phyloP scores from a whole-genome alignment of 2,888 invertebrate genomes.

The Platycheirus albimanus region DNA sequence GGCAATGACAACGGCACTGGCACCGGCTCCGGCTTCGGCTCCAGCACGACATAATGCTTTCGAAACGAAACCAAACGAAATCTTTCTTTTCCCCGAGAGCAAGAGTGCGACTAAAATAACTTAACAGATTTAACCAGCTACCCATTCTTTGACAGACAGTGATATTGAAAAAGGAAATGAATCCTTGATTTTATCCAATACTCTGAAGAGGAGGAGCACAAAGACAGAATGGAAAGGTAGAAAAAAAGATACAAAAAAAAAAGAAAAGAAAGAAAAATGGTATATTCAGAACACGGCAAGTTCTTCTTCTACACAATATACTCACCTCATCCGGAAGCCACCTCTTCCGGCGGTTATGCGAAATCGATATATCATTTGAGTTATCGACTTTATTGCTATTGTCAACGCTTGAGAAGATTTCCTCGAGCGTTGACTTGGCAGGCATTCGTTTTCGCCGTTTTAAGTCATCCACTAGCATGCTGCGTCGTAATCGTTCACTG shows the following conservation, averaged over 20 bases:
- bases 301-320: slow-evolving; percentile 30
- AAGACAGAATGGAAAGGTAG: slow-evolving; percentile 5
- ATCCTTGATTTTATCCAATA: slow-evolving; percentile 60
- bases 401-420: slow-evolving; percentile 49
- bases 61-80: background rate
- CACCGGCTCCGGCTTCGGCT: no score
- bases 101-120: slow-evolving; percentile 47
- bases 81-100: background rate
- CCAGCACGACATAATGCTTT: no score
- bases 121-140: slow-evolving; percentile 33
- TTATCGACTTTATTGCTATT: slow-evolving; percentile 78
- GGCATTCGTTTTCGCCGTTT: slow-evolving; percentile 76
- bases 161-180: slow-evolving; percentile 55
- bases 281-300: slow-evolving; percentile 1
- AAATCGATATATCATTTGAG: slow-evolving; percentile 77
- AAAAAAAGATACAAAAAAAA: background rate
- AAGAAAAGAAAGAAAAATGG: background rate
- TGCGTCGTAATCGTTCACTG: slow-evolving; percentile 80
- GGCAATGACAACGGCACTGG: no score
- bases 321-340: slow-evolving; percentile 88
- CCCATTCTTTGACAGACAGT: slow-evolving; percentile 30
- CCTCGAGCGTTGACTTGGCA: slow-evolving; percentile 33
- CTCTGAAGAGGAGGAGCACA: background rate
- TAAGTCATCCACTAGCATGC: slow-evolving; percentile 76
- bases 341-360: slow-evolving; percentile 83